A percentile compares a stretch with the other conserved stretches of the same genome.
phyloP scores from a whole-genome alignment of 2,797 vertebrate genomes.

The Atherinosoma microstoma region DNA sequence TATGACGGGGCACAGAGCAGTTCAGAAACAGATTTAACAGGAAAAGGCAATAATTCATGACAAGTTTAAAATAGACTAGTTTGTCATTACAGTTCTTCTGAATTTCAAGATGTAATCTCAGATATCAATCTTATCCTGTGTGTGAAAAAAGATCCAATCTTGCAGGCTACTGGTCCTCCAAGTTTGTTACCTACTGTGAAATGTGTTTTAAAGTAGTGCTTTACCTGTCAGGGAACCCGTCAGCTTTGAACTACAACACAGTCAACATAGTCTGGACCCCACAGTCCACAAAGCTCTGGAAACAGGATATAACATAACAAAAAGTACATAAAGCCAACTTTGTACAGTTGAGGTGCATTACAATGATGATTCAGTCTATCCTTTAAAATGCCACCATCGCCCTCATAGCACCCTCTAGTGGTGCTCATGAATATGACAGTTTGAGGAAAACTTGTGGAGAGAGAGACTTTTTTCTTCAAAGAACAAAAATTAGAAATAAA shows the following conservation, averaged over 20 bases:
- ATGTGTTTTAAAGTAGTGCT: neutral
- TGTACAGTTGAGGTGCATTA: neutral
- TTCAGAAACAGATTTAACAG: neutral
- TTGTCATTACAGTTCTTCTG: neutral
- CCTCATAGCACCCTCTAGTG: slow-evolving; percentile 69
- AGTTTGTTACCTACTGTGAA: neutral
- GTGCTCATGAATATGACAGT: slow-evolving; percentile 18
- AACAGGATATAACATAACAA: slow-evolving; percentile 32
- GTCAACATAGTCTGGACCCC: slow-evolving; percentile 83
- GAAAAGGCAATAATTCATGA: neutral
- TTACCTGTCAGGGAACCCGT: slow-evolving; percentile 58
- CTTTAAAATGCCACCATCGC: slow-evolving; percentile 6
- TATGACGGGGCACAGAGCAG: neutral
- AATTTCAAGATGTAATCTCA: neutral
- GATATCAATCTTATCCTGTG: neutral
- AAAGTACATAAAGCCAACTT: slow-evolving; percentile 14
- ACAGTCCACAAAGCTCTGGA: slow-evolving; percentile 82
- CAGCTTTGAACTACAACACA: slow-evolving; percentile 70
- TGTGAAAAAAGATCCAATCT: neutral
- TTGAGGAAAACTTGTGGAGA: neutral
- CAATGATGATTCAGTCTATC: neutral
- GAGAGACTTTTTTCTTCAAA: neutral
- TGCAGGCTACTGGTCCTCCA: neutral
- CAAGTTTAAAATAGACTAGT: neutral
- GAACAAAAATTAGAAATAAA: neutral